These are phyloP conservation scores for Zeuzera pyrina DNA, from an alignment of 2,888 invertebrate species.

Conservation along the genomic window DNA sequence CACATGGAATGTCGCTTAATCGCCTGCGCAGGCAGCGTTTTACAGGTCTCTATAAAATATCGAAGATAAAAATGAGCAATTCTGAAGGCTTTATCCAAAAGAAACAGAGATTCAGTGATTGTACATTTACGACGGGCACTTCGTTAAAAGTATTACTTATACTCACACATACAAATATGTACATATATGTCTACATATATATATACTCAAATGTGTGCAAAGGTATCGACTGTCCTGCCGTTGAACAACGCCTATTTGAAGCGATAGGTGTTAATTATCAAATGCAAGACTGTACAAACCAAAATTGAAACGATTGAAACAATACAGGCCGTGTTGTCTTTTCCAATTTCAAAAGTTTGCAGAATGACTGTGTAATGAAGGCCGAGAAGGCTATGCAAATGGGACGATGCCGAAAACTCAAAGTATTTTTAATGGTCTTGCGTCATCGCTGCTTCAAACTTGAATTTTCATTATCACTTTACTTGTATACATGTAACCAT, in stretches of 20 bases:
- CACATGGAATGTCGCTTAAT: constrained; percentile 61
- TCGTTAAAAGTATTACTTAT: constrained; percentile 57
- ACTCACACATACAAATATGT: too few species aligned
- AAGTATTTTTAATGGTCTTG: constrained; percentile 67
- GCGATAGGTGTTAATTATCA: constrained; percentile 68
- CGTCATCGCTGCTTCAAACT: constrained; percentile 70
- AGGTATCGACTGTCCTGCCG: constrained; percentile 26
- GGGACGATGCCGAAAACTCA: constrained; percentile 67
- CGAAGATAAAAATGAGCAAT: constrained; percentile 67
- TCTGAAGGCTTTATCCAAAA: constrained; percentile 48
- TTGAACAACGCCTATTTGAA: constrained; percentile 28
- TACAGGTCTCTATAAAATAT: constrained; percentile 71
- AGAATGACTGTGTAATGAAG: constrained; percentile 69
- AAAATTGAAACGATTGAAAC: constrained; percentile 71
- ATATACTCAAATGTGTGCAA: too few species aligned
- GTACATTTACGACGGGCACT: constrained; percentile 61
- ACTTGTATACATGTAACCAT: constrained; percentile 55
- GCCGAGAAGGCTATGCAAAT: constrained; percentile 65
- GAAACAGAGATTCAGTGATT: constrained; percentile 46
- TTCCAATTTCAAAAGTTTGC: constrained; percentile 70
- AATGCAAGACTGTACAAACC: constrained; percentile 64
- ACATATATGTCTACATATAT: too few species aligned
- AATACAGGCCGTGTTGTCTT: constrained; percentile 65
- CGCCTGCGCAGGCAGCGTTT: constrained; percentile 65
- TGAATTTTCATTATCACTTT: constrained; percentile 73